phyloP scores from a whole-genome alignment of 2,113 vertebrate genomes.

The Carassius auratus region DNA sequence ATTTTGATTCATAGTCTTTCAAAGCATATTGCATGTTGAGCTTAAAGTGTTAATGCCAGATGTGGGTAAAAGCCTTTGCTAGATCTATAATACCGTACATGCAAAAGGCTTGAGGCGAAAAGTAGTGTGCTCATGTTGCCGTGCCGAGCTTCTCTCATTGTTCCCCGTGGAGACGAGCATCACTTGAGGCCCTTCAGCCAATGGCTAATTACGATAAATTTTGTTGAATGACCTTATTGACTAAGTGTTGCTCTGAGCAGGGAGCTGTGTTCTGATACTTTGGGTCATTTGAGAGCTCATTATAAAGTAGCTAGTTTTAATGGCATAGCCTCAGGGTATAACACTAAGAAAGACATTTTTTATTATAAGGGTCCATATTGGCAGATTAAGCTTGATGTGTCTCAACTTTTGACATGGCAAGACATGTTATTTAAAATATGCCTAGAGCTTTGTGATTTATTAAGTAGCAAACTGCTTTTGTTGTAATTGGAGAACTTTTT shows the following conservation, averaged over 20 bases:
- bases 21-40: background rate
- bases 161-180: conserved; percentile 6
- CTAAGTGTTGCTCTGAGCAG: conserved; percentile 31
- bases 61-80: background rate
- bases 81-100: background rate
- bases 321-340: conserved; percentile 11
- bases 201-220: conserved; percentile 32
- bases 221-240: conserved; percentile 49
- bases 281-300: conserved; percentile 43
- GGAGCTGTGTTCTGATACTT: conserved; percentile 22
- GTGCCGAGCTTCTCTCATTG: conserved; percentile 4
- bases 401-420: conserved; percentile 33
- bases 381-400: conserved; percentile 28
- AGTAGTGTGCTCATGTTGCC: conserved; percentile 5
- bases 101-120: background rate
- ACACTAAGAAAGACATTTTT: conserved; percentile 7
- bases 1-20: background rate
- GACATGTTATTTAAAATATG: background rate
- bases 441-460: conserved; percentile 11
- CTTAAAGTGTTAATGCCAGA: background rate
- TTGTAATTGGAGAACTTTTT: background rate
- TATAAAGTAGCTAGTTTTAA: conserved; percentile 36
- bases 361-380: conserved; percentile 28
- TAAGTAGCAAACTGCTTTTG: conserved; percentile 23
- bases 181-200: conserved; percentile 24